These are phyloP conservation scores for Pterocles gutturalis DNA, from an alignment of 2,113 vertebrate genomes.

Conservation along the genomic window DNA sequence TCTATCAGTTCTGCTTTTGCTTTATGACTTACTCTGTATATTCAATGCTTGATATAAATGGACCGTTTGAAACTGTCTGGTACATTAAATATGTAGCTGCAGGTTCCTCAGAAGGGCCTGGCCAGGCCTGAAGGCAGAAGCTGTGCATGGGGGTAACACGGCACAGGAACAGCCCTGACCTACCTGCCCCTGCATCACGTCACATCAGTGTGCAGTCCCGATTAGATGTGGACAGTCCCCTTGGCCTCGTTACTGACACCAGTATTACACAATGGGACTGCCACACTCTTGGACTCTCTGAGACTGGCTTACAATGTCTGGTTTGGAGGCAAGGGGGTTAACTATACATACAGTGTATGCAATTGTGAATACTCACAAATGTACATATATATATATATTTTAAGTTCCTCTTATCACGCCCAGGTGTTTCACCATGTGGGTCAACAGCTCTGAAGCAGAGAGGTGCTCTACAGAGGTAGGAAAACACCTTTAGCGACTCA, in stretches of 20 bases:
- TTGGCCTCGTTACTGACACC: not conserved
- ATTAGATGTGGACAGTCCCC: too few species aligned
- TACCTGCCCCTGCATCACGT: too few species aligned
- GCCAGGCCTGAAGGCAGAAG: not conserved
- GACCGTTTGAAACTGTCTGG: not conserved
- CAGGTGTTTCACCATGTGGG: not conserved
- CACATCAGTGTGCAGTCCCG: fast-evolving
- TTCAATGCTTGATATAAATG: not conserved
- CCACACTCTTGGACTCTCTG: not conserved
- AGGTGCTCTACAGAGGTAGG: not conserved
- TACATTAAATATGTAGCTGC: not conserved
- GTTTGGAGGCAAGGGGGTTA: not conserved
- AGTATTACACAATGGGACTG: not conserved
- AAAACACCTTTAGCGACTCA: not conserved
- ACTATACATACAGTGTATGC: not conserved
- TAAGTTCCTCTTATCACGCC: not conserved
- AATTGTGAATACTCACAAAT: not conserved
- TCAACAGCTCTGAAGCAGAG: not conserved
- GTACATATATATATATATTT: not conserved
- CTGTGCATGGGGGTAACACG: not conserved
- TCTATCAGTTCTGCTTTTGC: not conserved
- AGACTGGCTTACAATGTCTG: not conserved
- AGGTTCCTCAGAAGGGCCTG: not conserved
- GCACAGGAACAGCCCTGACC: not conserved
- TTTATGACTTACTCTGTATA: not conserved